phyloP scores from a whole-genome alignment of 2,888 invertebrate genomes.

The Trichopoda pennipes region DNA sequence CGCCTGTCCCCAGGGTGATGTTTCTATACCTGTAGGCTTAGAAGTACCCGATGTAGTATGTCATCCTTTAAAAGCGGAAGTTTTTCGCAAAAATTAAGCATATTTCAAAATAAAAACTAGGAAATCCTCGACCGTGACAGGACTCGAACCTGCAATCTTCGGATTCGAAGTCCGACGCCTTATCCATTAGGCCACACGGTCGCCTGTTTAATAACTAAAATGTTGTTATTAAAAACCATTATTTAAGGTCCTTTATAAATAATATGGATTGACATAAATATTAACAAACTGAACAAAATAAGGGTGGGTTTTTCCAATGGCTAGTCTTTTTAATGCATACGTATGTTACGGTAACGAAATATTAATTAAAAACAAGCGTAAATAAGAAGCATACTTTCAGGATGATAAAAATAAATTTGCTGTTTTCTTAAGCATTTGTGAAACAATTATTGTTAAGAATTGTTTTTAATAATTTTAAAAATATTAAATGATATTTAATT shows the following conservation, averaged over 20 bases:
- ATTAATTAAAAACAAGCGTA: not conserved
- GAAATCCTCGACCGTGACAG: constrained; percentile 80
- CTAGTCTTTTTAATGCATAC: not conserved
- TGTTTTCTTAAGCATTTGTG: not conserved
- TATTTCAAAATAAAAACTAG: not conserved
- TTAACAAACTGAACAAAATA: not conserved
- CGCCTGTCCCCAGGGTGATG: constrained; percentile 82
- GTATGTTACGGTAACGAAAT: not conserved
- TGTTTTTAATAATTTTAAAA: not conserved
- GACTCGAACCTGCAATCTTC: constrained; percentile 82
- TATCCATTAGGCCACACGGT: constrained; percentile 82
- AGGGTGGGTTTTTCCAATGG: constrained; percentile 32
- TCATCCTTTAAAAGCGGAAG: constrained; percentile 80
- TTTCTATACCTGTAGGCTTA: constrained; percentile 80
- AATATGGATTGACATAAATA: not conserved
- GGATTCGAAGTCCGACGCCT: constrained; percentile 82
- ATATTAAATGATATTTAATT: no score
- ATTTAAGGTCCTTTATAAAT: constrained; percentile 28
- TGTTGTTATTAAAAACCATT: constrained; percentile 1
- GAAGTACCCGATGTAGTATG: constrained; percentile 80
- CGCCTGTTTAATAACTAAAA: constrained; percentile 52
- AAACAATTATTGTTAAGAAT: not conserved
- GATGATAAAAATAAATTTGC: no score
- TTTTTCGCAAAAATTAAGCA: constrained; percentile 76
- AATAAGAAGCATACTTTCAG: not conserved